phyloP scores from a whole-genome alignment of 1,140 invertebrate genomes.

The Drosophila sproati region DNA sequence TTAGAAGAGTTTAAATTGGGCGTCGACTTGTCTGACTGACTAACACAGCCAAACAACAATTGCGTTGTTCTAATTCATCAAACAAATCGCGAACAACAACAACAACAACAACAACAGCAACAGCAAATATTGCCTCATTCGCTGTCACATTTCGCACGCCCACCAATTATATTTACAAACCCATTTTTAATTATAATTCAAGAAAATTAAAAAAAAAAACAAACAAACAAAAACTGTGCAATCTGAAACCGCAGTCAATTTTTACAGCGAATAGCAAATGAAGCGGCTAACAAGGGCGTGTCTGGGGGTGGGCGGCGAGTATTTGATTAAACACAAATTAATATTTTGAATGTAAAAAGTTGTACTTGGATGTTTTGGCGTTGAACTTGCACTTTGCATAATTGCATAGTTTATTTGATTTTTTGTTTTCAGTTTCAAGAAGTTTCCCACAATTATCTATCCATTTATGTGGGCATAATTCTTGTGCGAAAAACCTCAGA shows the following conservation, averaged over 20 bases:
- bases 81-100: constrained; percentile 58
- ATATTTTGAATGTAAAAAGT: constrained; percentile 15
- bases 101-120: constrained; percentile 20
- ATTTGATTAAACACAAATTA: constrained; percentile 5
- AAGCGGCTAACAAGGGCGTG: constrained; percentile 58
- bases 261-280: constrained; percentile 52
- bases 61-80: constrained; percentile 72
- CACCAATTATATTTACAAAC: constrained; percentile 79
- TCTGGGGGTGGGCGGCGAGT: not conserved
- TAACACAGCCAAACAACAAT: constrained; percentile 33
- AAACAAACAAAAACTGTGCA: constrained; percentile 40
- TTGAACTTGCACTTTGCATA: constrained; percentile 82
- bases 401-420: constrained; percentile 45
- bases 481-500: constrained; percentile 58
- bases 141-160: constrained; percentile 60
- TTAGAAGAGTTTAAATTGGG: not conserved
- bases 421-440: constrained; percentile 1
- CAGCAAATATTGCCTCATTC: constrained; percentile 53
- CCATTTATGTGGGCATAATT: constrained; percentile 52
- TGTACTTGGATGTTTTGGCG: constrained; percentile 43
- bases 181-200: constrained; percentile 77
- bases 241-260: constrained; percentile 55
- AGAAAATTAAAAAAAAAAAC: constrained; percentile 12
- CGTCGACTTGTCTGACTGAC: constrained; percentile 27
- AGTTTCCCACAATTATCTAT: constrained; percentile 71